phyloP scores from a whole-genome alignment of 2,888 invertebrate species.

The Conus canariensis region DNA sequence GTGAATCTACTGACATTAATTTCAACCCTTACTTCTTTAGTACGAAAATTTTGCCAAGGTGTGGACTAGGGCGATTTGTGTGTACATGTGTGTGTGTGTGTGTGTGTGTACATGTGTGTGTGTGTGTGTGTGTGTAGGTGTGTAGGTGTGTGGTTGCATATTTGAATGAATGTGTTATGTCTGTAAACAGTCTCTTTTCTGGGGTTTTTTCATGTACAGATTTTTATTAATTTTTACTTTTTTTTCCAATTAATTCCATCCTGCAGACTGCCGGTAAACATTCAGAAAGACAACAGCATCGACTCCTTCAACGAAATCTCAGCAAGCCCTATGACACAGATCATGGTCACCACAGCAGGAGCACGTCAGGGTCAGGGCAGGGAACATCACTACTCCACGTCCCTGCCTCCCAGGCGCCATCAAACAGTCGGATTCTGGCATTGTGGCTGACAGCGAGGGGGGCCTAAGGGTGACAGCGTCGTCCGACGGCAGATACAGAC shows the following conservation, averaged over 20 bases:
- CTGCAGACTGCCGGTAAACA: neutral
- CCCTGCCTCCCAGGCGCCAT: neutral
- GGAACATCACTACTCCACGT: neutral
- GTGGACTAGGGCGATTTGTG: neutral
- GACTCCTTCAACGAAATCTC: neutral
- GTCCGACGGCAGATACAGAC: neutral
- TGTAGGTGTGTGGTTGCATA: neutral
- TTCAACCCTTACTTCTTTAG: too few species aligned
- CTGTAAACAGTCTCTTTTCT: neutral
- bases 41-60: neutral
- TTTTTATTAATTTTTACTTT: neutral
- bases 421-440: constrained; percentile 8
- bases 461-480: neutral
- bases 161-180: too few species aligned
- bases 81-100: neutral
- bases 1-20: too few species aligned
- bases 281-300: constrained; percentile 2
- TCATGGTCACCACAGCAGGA: neutral
- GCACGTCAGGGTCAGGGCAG: neutral
- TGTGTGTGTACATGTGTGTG: neutral
- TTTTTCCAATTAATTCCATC: neutral
- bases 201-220: neutral
- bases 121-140: neutral
- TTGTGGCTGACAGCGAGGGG: neutral
- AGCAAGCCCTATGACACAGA: neutral